phyloP scores from a whole-genome alignment of 2,797 vertebrate species.

The Catamblyrhynchus diadema region DNA sequence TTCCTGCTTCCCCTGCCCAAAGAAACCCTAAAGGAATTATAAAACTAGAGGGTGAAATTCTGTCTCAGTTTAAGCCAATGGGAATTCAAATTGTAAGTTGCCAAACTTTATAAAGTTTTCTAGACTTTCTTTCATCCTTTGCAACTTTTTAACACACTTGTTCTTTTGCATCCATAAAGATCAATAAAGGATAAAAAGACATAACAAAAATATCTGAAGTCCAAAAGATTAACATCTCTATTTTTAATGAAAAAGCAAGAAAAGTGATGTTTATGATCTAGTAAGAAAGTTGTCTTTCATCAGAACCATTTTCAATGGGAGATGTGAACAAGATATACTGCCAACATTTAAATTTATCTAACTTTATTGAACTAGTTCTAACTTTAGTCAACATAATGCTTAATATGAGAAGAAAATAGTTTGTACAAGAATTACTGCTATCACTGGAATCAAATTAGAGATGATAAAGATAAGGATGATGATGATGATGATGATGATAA shows the following conservation, averaged over 20 bases:
- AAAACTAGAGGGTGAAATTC: slow-evolving; percentile 5
- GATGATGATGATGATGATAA: background rate
- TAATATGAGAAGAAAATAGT: background rate
- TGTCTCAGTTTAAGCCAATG: background rate
- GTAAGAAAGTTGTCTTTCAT: background rate
- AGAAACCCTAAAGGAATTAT: background rate
- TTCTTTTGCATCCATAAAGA: background rate
- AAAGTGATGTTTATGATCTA: background rate
- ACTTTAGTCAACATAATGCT: background rate
- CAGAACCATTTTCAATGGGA: background rate
- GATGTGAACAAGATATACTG: background rate
- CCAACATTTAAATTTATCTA: background rate
- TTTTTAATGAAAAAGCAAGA: background rate
- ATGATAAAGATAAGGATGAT: background rate
- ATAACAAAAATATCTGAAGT: background rate
- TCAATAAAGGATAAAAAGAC: background rate
- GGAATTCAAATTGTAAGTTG: background rate
- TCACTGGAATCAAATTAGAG: background rate
- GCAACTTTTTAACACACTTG: background rate
- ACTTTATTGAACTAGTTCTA: background rate
- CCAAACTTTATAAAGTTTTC: background rate
- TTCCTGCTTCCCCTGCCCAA: background rate
- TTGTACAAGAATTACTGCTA: background rate
- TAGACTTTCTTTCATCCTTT: background rate
- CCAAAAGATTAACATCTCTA: background rate